phyloP scores from a whole-genome alignment of 2,888 invertebrate species.

The Bugula neritina region DNA sequence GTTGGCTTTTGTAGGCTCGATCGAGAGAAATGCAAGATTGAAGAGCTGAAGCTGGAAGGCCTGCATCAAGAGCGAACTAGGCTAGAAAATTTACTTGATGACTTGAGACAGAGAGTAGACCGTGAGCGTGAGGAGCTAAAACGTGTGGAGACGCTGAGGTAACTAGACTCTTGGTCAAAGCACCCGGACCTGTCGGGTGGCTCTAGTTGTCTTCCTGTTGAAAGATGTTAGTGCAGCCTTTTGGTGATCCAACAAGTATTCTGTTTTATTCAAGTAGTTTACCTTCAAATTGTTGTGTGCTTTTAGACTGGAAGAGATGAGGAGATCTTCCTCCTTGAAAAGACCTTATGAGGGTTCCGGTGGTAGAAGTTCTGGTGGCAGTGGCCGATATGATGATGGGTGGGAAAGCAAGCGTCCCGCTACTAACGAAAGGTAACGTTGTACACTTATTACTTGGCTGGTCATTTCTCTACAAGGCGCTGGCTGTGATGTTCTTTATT shows the following conservation, averaged over 20 bases:
- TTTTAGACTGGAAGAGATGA: constrained; percentile 22
- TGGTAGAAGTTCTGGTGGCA: neutral
- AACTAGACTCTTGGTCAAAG: no score
- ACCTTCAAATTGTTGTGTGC: no score
- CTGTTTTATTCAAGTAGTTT: no score
- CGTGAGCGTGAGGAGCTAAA: constrained; percentile 76
- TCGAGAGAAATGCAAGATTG: constrained; percentile 65
- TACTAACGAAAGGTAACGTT: neutral
- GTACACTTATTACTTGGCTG: no score
- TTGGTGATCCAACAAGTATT: no score
- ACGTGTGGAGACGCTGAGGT: constrained; percentile 54
- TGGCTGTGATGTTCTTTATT: constrained; percentile 14
- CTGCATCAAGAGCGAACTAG: neutral
- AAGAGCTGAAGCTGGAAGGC: constrained; percentile 14
- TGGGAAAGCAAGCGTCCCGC: constrained; percentile 24
- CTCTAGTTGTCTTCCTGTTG: no score
- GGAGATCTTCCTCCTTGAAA: neutral
- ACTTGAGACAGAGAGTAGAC: constrained; percentile 56
- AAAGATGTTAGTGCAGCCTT: no score
- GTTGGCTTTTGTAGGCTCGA: constrained; percentile 57
- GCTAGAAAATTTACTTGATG: constrained; percentile 57
- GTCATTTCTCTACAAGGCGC: no score
- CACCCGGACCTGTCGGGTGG: no score
- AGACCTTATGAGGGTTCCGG: neutral
- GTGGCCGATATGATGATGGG: constrained; percentile 15